phyloP scores from a whole-genome alignment of 1,140 invertebrate genomes.

The Nomia melanderi region DNA sequence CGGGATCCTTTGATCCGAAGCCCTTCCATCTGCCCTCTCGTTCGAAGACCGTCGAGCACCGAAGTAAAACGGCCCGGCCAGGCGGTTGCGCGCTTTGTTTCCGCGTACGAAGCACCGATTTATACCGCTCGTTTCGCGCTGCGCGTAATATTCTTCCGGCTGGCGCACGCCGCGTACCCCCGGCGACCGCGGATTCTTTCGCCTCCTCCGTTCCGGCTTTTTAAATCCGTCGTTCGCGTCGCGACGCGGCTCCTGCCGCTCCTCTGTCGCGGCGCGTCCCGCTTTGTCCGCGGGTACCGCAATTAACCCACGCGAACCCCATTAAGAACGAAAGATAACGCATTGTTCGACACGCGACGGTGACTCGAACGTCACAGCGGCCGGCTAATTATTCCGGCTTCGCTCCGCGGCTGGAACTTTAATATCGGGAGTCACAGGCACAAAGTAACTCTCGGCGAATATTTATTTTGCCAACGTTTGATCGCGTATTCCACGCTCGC shows the following conservation, averaged over 20 bases:
- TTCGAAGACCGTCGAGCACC: background rate
- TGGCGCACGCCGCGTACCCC: slow-evolving; percentile 14
- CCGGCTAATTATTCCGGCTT: background rate
- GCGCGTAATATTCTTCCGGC: slow-evolving; percentile 28
- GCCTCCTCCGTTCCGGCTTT: slow-evolving; percentile 28
- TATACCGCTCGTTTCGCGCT: slow-evolving; percentile 15
- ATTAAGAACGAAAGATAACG: background rate
- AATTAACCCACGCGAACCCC: background rate
- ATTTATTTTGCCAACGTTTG: background rate
- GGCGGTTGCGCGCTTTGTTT: slow-evolving; percentile 39
- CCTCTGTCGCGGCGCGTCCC: slow-evolving; percentile 19
- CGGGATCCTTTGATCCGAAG: slow-evolving; percentile 27
- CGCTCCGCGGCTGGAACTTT: background rate
- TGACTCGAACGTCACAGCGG: background rate
- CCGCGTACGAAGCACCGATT: slow-evolving; percentile 36
- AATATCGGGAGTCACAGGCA: background rate
- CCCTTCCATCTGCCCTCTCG: background rate
- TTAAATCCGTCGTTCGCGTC: background rate
- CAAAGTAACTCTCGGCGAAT: no score
- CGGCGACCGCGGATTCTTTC: slow-evolving; percentile 26
- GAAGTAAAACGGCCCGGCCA: background rate
- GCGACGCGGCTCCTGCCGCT: background rate
- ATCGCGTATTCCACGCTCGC: no score
- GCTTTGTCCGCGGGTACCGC: background rate
- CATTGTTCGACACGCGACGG: background rate